Conservation (phyloP, 2,797 vertebrate genomes). For the Heterohyrax brucei region DNA sequence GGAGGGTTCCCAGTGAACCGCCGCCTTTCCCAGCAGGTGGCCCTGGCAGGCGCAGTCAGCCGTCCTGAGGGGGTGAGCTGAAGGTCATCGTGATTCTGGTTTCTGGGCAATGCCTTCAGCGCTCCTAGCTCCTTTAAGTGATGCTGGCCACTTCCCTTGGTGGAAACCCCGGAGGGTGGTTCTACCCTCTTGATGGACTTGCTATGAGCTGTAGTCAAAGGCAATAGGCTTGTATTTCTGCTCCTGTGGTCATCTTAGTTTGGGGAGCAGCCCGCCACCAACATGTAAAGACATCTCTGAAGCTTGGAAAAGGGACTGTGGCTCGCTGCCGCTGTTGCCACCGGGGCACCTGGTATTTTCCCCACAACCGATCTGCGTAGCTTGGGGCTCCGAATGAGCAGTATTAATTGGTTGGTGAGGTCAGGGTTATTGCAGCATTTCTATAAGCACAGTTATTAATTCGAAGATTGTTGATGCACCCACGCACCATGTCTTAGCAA, state of each 20-base stretch:
- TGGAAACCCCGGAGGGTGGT: too few relatives aligned
- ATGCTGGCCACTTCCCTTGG: not conserved
- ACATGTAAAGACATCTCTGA: not conserved
- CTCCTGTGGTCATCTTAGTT: not conserved
- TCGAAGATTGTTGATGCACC: accelerated
- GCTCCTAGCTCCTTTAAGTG: not conserved
- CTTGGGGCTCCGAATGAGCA: not conserved
- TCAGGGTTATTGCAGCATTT: not conserved
- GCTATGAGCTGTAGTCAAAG: too few relatives aligned
- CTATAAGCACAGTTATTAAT: not conserved
- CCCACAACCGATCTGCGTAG: not conserved
- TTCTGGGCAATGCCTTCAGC: not conserved
- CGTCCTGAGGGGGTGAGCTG: not conserved
- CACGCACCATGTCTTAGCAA: too few relatives aligned
- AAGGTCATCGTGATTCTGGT: not conserved
- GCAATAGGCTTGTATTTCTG: too few relatives aligned
- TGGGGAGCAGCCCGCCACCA: not conserved
- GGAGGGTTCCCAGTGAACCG: accelerated
- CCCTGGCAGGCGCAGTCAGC: not conserved
- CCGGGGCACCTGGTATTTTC: not conserved
- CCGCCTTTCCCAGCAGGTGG: not conserved
- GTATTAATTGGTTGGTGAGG: not conserved
- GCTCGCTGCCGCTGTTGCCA: not conserved
- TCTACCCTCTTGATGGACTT: too few relatives aligned
- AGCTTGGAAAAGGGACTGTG: conserved; percentile 6